phyloP scores from a whole-genome alignment of 2,888 invertebrate genomes.

The Epicampocera succincta region DNA sequence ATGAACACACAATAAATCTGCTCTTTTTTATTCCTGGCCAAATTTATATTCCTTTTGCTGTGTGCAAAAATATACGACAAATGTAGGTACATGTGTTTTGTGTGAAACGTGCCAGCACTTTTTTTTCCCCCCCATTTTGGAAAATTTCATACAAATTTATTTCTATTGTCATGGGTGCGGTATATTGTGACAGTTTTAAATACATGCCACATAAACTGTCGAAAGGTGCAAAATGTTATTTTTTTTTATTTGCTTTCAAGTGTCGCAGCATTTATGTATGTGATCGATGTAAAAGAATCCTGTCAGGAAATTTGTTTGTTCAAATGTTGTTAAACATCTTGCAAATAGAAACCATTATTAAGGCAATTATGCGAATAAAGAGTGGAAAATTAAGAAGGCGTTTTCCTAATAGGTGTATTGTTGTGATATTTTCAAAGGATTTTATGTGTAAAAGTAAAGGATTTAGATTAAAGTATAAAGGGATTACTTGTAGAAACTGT shows the following conservation, averaged over 20 bases:
- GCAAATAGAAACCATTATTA: constrained; percentile 46
- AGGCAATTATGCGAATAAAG: constrained; percentile 71
- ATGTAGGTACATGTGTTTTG: constrained; percentile 53
- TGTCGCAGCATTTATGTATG: constrained; percentile 20
- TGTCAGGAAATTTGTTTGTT: constrained; percentile 55
- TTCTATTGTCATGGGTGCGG: constrained; percentile 66
- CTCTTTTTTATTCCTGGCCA: constrained; percentile 35
- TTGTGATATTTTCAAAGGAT: constrained; percentile 73
- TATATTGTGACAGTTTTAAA: constrained; percentile 70
- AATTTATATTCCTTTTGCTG: constrained; percentile 4
- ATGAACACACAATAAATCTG: constrained; percentile 33
- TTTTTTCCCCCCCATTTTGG: constrained; percentile 1
- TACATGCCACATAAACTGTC: no score
- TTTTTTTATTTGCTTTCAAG: constrained; percentile 27
- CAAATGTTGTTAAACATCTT: constrained; percentile 37
- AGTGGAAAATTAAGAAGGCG: constrained; percentile 75
- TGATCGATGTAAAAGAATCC: constrained; percentile 56
- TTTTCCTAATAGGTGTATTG: constrained; percentile 75
- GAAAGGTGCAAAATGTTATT: constrained; percentile 60
- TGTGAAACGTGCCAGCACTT: constrained; percentile 65
- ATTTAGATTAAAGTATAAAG: constrained; percentile 42
- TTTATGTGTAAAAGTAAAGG: constrained; percentile 28
- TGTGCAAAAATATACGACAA: constrained; percentile 13
- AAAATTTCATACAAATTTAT: constrained; percentile 30
- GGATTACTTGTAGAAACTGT: background rate